Percentiles rank a stretch among this genome's conserved stretches.
Conservation (phyloP, 37 sponge, comb jelly and placozoan species). For the Aphrocallistes beatrix region DNA sequence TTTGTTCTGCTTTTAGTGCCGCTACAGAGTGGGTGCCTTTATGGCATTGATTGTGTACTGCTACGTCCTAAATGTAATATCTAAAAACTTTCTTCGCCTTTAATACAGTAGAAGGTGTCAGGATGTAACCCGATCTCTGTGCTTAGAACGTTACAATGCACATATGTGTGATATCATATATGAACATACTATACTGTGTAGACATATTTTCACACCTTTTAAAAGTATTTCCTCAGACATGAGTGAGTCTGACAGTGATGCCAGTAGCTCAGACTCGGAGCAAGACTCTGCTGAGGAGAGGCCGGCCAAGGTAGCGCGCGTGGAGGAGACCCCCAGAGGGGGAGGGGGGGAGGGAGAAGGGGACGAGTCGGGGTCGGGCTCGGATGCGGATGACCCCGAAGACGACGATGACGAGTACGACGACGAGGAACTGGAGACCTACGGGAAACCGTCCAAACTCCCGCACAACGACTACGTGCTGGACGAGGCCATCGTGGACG, state of each 20-base stretch:
- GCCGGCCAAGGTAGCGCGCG: neutral
- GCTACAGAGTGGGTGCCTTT: too few relatives aligned
- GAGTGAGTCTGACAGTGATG: neutral
- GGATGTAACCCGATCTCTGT: too few relatives aligned
- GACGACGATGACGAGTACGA: slow-evolving; percentile 19
- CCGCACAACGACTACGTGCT: slow-evolving; percentile 46
- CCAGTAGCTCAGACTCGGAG: neutral
- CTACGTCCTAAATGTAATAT: too few relatives aligned
- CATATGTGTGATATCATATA: too few relatives aligned
- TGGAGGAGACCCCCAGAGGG: neutral
- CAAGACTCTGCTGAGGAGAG: neutral
- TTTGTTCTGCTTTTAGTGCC: too few relatives aligned
- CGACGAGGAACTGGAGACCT: slow-evolving; percentile 18
- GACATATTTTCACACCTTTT: too few relatives aligned
- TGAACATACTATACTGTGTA: too few relatives aligned
- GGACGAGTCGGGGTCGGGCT: neutral
- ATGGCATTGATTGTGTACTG: too few relatives aligned
- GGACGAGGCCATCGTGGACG: slow-evolving; percentile 21
- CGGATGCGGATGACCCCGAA: neutral
- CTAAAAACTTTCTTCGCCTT: too few relatives aligned
- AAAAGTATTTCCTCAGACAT: too few relatives aligned
- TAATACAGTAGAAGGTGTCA: too few relatives aligned
- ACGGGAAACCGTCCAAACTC: slow-evolving; percentile 24
- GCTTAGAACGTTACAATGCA: too few relatives aligned
- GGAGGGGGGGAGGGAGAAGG: neutral